Evolutionary conservation across 2,113 vertebrate genomes (phyloP).

Genomic region (Aix galericulata): DNA sequence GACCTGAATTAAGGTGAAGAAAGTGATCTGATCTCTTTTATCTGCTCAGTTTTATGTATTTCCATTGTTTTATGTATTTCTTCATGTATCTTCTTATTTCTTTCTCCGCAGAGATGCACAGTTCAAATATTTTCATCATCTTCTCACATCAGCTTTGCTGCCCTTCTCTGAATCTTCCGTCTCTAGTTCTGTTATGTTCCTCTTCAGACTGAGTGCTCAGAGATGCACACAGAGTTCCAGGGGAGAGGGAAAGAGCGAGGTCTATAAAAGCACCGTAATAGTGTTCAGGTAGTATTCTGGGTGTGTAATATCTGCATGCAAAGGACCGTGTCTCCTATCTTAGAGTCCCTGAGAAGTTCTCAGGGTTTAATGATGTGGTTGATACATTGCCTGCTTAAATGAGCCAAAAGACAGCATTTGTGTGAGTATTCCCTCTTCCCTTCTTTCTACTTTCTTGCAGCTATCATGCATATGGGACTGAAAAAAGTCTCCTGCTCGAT

Average conservation of each 20-base stretch:
- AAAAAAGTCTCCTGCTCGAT: not conserved
- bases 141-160: not conserved
- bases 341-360: not conserved
- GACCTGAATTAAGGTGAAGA: fast-evolving
- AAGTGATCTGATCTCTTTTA: not conserved
- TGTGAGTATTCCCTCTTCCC: not conserved
- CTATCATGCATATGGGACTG: not conserved
- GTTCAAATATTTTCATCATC: not conserved
- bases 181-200: not conserved
- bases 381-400: not conserved
- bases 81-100: not conserved
- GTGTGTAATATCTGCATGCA: not conserved
- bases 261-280: not conserved
- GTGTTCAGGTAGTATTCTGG: not conserved
- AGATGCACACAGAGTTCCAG: not conserved
- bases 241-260: not conserved
- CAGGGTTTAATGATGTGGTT: not conserved
- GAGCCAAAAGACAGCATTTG: not conserved
- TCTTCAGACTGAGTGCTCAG: not conserved
- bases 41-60: not conserved
- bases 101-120: not conserved
- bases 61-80: not conserved
- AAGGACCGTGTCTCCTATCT: not conserved
- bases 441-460: not conserved
- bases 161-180: not conserved